Conservation (phyloP, 2,113 vertebrate species). For the Mustelus asterias region DNA sequence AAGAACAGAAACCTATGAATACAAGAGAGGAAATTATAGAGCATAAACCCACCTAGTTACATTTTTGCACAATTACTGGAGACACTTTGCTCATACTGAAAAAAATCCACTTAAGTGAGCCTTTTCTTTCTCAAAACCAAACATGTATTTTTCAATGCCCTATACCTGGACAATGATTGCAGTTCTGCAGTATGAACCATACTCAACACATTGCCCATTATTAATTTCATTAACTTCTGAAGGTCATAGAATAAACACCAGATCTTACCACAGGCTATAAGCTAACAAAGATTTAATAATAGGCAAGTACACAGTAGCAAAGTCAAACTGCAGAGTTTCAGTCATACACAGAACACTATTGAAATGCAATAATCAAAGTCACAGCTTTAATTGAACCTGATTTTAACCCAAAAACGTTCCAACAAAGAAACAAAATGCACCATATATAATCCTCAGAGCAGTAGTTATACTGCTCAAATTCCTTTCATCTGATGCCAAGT, state of each 20-base stretch:
- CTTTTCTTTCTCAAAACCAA: neutral
- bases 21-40: neutral
- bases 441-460: too few species aligned
- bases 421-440: too few species aligned
- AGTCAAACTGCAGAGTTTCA: neutral
- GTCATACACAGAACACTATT: neutral
- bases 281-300: neutral
- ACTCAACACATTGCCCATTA: neutral
- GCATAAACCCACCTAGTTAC: neutral
- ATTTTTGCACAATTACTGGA: neutral
- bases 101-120: neutral
- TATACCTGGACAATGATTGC: neutral
- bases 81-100: neutral
- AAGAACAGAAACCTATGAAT: neutral
- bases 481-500: neutral
- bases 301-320: neutral
- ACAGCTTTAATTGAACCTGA: neutral
- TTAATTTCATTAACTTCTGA: neutral
- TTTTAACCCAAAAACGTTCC: neutral
- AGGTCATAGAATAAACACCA: neutral
- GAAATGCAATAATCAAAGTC: neutral
- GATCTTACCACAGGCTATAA: neutral
- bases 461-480: neutral
- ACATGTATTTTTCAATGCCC: neutral
- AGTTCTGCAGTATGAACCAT: neutral